Conservation (phyloP, 2,113 vertebrate genomes). For the Meleagris gallopavo region DNA sequence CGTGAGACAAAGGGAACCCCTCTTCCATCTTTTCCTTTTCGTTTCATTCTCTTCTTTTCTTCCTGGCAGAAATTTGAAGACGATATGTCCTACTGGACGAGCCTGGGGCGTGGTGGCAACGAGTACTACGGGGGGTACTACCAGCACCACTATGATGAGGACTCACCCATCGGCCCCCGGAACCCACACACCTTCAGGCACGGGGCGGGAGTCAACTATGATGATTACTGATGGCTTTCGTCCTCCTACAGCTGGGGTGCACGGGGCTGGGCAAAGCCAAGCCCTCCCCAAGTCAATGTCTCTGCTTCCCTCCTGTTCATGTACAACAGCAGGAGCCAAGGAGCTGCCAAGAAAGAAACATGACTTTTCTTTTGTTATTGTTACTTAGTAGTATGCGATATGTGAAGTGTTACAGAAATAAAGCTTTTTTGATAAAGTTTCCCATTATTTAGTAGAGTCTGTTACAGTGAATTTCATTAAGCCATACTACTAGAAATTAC, state of each 20-base stretch:
- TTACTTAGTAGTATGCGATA: constrained; percentile 34
- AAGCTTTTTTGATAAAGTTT: constrained; percentile 54
- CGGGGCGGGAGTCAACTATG: constrained; percentile 91
- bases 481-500: background rate
- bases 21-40: background rate
- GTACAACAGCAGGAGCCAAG: background rate
- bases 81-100: constrained; percentile 91
- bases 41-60: background rate
- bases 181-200: constrained; percentile 81
- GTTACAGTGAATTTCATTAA: background rate
- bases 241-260: fast-evolving
- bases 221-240: constrained; percentile 82
- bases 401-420: constrained; percentile 57
- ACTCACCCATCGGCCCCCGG: constrained; percentile 84
- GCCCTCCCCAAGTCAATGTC: background rate
- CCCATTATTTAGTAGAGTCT: background rate
- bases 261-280: background rate
- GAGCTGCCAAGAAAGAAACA: background rate
- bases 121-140: constrained; percentile 86
- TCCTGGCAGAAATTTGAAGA: constrained; percentile 90
- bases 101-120: constrained; percentile 76
- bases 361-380: background rate
- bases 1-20: background rate
- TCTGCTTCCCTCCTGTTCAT: background rate
- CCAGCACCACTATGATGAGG: constrained; percentile 93